These are phyloP conservation scores for Phlogophora meticulosa DNA, from an alignment of 2,888 invertebrate genomes.

Conservation along the genomic window DNA sequence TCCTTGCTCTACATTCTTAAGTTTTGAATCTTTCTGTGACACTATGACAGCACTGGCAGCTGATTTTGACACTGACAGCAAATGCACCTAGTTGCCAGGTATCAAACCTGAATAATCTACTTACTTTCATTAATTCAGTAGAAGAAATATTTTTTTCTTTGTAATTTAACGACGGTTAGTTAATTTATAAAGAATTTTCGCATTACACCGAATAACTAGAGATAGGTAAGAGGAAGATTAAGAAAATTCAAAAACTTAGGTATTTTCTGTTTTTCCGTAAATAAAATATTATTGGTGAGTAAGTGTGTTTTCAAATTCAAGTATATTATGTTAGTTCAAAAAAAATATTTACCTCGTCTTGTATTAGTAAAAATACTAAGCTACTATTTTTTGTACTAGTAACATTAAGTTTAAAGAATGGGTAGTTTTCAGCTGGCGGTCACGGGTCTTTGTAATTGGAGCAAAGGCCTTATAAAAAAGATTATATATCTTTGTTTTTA, in stretches of 20 bases:
- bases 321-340: not conserved
- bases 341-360: no score
- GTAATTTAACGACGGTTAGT: no score
- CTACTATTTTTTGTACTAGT: not conserved
- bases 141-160: no score
- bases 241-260: no score
- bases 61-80: conserved; percentile 20
- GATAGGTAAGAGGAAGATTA: no score
- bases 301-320: no score
- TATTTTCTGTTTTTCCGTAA: no score
- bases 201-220: no score
- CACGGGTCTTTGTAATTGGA: not conserved
- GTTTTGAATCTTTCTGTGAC: not conserved
- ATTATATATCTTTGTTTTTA: no score
- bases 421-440: not conserved
- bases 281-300: no score
- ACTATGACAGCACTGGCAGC: conserved; percentile 1
- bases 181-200: no score
- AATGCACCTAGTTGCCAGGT: conserved; percentile 17
- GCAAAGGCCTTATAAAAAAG: not conserved
- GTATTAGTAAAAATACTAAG: not conserved
- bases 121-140: not conserved
- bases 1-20: conserved; percentile 49
- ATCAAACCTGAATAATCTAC: not conserved
- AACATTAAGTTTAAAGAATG: not conserved